phyloP scores from a whole-genome alignment of 2,113 vertebrate species.

The Pogona vitticeps region DNA sequence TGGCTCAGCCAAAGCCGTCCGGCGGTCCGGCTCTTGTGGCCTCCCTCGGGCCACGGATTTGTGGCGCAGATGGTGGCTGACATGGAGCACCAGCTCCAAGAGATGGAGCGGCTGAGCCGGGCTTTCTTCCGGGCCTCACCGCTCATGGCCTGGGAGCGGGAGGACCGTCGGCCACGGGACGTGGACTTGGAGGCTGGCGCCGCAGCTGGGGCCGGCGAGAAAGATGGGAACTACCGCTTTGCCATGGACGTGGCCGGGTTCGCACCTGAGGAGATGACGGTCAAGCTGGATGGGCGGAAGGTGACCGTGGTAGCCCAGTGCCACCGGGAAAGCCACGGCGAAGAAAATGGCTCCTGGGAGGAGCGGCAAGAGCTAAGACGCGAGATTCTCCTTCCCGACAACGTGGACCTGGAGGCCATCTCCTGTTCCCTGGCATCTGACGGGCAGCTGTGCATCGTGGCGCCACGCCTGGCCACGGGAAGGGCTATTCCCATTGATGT shows the following conservation, averaged over 20 bases:
- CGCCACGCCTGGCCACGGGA: neutral
- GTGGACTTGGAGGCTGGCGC: no score
- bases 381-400: neutral
- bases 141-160: neutral
- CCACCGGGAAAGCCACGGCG: neutral
- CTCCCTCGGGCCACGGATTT: neutral
- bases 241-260: constrained; percentile 13
- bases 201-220: neutral
- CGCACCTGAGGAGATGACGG: constrained; percentile 10
- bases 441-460: constrained; percentile 7
- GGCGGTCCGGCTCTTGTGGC: neutral
- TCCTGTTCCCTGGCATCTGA: neutral
- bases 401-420: constrained; percentile 9
- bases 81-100: neutral
- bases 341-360: neutral
- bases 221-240: neutral
- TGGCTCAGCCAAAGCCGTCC: neutral
- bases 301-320: neutral
- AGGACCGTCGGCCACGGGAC: no score
- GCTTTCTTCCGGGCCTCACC: constrained; percentile 4
- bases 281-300: constrained; percentile 7
- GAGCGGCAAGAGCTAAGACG: constrained; percentile 3
- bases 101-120: constrained; percentile 10
- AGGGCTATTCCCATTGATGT: constrained; percentile 17
- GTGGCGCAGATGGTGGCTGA: neutral